These are phyloP conservation scores for Myotis vivesi DNA, from an alignment of 2,797 vertebrate genomes.

Conservation along the genomic window DNA sequence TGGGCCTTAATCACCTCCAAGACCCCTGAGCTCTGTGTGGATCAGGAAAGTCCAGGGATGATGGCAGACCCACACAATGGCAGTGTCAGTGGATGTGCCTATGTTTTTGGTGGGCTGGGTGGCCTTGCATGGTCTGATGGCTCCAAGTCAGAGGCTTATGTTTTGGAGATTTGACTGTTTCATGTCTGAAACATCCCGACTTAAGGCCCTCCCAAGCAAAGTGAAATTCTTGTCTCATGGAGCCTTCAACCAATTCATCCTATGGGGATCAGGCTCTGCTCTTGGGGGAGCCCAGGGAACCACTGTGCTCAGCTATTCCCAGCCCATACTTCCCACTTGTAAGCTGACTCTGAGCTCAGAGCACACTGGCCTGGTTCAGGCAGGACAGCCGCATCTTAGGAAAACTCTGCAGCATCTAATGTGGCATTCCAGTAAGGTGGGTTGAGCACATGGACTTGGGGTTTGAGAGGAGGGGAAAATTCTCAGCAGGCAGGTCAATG, in stretches of 20 bases:
- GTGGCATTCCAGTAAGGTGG: background rate
- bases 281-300: background rate
- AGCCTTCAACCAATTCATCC: background rate
- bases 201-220: background rate
- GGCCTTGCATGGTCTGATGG: background rate
- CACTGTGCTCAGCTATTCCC: background rate
- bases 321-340: background rate
- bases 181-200: background rate
- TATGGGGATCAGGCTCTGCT: background rate
- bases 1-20: constrained; percentile 9
- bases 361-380: background rate
- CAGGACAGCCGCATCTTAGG: background rate
- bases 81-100: background rate
- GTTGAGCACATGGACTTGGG: background rate
- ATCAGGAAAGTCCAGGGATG: background rate
- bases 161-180: background rate
- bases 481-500: constrained; percentile 16
- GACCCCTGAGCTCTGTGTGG: background rate
- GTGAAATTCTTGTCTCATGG: background rate
- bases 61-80: background rate
- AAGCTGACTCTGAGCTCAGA: constrained; percentile 14
- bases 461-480: background rate
- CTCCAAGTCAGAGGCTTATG: background rate
- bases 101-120: background rate
- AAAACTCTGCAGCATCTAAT: background rate